Evolutionary conservation across 2,797 vertebrate species (phyloP).

Genomic region (Enteromius trimaculatus): DNA sequence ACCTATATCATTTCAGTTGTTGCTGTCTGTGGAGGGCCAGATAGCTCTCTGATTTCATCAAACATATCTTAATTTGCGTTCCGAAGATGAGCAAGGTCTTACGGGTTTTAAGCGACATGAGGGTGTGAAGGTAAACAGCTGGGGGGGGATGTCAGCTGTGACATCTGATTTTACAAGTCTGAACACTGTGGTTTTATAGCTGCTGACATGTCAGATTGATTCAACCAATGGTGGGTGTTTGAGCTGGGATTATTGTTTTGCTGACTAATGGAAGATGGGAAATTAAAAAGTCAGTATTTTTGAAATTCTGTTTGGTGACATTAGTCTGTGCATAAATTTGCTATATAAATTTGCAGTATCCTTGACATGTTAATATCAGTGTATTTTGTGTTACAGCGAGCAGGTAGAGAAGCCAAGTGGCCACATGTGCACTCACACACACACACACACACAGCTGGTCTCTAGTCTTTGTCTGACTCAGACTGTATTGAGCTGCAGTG

Average conservation of each 20-base stretch:
- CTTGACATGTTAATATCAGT: slow-evolving; percentile 33
- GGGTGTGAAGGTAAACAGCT: not conserved
- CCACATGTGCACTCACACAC: slow-evolving; percentile 29
- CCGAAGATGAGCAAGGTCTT: too few relatives aligned
- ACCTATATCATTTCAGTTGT: too few relatives aligned
- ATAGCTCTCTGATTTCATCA: too few relatives aligned
- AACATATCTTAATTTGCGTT: too few relatives aligned
- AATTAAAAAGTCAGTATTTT: not conserved
- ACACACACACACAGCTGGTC: slow-evolving; percentile 55
- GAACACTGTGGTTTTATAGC: not conserved
- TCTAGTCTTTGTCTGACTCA: slow-evolving; percentile 79
- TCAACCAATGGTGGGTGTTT: not conserved
- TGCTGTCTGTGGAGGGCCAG: too few relatives aligned
- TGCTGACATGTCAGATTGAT: not conserved
- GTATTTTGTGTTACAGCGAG: not conserved
- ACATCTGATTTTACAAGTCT: not conserved
- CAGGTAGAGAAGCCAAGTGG: slow-evolving; percentile 14
- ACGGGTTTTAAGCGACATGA: too few relatives aligned
- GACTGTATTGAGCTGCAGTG: slow-evolving; percentile 78
- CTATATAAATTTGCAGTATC: slow-evolving; percentile 30
- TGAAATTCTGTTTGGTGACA: not conserved
- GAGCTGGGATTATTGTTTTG: not conserved
- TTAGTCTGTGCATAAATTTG: not conserved
- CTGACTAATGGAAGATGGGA: not conserved
- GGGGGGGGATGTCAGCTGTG: not conserved